These are phyloP conservation scores for Digitonthophagus gazella DNA, from an alignment of 2,888 invertebrate genomes.

Conservation along the genomic window DNA sequence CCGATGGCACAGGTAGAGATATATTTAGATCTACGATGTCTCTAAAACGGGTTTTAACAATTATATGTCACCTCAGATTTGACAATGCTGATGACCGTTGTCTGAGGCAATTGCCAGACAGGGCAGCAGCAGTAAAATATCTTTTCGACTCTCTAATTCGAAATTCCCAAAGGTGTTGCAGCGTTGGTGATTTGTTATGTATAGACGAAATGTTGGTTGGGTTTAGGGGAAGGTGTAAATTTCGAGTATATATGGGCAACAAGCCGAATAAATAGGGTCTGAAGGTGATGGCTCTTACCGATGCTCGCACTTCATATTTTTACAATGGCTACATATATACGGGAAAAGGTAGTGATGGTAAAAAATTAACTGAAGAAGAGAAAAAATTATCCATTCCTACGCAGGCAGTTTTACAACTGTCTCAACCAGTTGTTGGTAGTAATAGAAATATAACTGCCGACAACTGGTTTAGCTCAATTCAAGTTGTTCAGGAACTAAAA, in stretches of 20 bases:
- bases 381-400: constrained; percentile 22
- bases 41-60: constrained; percentile 28
- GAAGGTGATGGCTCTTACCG: constrained; percentile 31
- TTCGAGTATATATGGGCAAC: constrained; percentile 32
- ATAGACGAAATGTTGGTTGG: constrained; percentile 28
- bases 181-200: constrained; percentile 18
- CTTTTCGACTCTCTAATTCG: constrained; percentile 1
- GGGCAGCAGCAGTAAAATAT: constrained; percentile 25
- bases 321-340: constrained; percentile 34
- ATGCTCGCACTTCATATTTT: constrained; percentile 32
- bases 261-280: constrained; percentile 31
- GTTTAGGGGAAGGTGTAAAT: constrained; percentile 30
- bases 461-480: constrained; percentile 35
- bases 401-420: constrained; percentile 24
- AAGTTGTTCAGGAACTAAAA: constrained; percentile 29
- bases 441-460: constrained; percentile 37
- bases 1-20: constrained; percentile 34
- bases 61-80: constrained; percentile 33
- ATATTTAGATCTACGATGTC: constrained; percentile 34
- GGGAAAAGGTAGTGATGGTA: constrained; percentile 32
- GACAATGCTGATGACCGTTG: constrained; percentile 31
- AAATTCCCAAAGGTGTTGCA: constrained; percentile 8
- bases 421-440: constrained; percentile 23
- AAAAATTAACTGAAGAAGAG: constrained; percentile 19
- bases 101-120: constrained; percentile 27